These are phyloP conservation scores for Rhagium mordax DNA, from an alignment of 2,888 invertebrate species.

Conservation along the genomic window DNA sequence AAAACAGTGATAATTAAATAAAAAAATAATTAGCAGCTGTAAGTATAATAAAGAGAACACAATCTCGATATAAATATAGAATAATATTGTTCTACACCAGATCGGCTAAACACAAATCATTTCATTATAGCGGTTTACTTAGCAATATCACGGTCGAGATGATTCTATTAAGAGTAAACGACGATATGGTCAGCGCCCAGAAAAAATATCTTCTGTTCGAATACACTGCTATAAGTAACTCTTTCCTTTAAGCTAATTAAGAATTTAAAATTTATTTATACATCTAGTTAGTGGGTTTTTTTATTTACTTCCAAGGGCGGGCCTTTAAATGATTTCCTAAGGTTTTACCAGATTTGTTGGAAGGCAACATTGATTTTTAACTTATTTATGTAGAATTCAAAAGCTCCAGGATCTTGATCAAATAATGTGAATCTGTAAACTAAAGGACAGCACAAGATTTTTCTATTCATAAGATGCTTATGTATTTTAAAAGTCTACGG, in stretches of 20 bases:
- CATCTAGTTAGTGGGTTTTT: neutral
- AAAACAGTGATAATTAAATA: slow-evolving; percentile 46
- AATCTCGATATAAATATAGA: slow-evolving; percentile 41
- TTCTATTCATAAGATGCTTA: too few relatives aligned
- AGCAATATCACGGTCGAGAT: slow-evolving; percentile 53
- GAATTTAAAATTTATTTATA: slow-evolving; percentile 15
- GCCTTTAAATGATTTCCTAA: neutral
- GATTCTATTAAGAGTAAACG: slow-evolving; percentile 44
- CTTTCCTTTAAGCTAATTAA: slow-evolving; percentile 19
- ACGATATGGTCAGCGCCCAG: slow-evolving; percentile 44
- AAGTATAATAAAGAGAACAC: slow-evolving; percentile 35
- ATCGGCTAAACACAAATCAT: slow-evolving; percentile 49
- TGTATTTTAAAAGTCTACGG: too few relatives aligned
- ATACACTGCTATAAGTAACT: slow-evolving; percentile 12
- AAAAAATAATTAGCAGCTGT: slow-evolving; percentile 48
- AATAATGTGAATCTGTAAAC: too few relatives aligned
- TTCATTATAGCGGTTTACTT: slow-evolving; percentile 53
- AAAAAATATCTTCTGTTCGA: slow-evolving; percentile 23
- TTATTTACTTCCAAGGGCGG: neutral
- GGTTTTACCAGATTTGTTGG: neutral
- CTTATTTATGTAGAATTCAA: too few relatives aligned
- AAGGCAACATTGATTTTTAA: too few relatives aligned
- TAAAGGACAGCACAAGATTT: too few relatives aligned
- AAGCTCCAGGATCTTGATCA: too few relatives aligned
- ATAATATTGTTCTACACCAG: slow-evolving; percentile 40